phyloP scores from a whole-genome alignment of 2,113 vertebrate species.

The Poeciliopsis turrubarensis region DNA sequence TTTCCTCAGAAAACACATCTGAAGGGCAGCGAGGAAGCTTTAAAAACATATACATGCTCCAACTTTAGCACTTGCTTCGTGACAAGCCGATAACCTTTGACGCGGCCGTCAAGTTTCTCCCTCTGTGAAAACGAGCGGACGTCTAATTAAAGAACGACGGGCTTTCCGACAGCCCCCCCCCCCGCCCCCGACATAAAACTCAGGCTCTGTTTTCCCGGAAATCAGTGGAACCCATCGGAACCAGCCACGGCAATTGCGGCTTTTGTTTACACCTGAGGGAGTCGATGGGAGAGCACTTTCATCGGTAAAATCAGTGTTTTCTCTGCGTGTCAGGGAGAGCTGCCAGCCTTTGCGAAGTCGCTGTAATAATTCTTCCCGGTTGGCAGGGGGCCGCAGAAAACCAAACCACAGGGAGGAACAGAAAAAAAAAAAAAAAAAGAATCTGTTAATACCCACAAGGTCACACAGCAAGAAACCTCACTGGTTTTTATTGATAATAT shows the following conservation, averaged over 20 bases:
- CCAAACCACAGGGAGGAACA: conserved; percentile 31
- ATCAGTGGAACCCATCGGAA: conserved; percentile 43
- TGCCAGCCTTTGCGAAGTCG: conserved; percentile 58
- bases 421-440: conserved; percentile 5
- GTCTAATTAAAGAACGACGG: conserved; percentile 58
- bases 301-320: conserved; percentile 9
- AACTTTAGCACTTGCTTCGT: conserved; percentile 1
- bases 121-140: conserved; percentile 33
- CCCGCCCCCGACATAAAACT: no score
- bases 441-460: conserved; percentile 45
- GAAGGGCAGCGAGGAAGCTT: no score
- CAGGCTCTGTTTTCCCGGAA: conserved; percentile 29
- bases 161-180: conserved; percentile 40
- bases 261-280: conserved; percentile 68
- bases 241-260: conserved; percentile 52
- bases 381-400: conserved; percentile 49
- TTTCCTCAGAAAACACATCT: no score
- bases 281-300: conserved; percentile 28
- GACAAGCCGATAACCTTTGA: conserved; percentile 16
- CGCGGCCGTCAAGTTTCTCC: conserved; percentile 21
- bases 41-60: background rate
- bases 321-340: conserved; percentile 47
- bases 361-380: conserved; percentile 59
- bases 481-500: conserved; percentile 58
- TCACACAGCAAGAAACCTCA: conserved; percentile 8